Conservation (phyloP, 2,113 vertebrate species). For the Campylorhamphus procurvoides region DNA sequence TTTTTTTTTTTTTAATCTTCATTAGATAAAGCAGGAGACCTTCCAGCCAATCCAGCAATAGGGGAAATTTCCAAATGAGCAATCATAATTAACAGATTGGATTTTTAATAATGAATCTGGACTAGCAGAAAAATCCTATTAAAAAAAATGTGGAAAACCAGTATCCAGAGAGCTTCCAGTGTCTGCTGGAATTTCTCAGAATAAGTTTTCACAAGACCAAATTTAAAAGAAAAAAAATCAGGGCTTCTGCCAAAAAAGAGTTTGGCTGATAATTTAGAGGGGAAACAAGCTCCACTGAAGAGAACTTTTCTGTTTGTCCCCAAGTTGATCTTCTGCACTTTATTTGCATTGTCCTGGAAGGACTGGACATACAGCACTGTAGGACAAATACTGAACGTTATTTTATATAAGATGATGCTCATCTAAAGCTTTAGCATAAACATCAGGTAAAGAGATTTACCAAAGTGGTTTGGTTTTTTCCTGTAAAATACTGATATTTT, state of each 20-base stretch:
- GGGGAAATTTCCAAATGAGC: neutral
- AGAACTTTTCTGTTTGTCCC: neutral
- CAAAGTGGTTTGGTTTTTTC: neutral
- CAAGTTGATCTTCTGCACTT: neutral
- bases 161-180: neutral
- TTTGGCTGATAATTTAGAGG: neutral
- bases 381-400: constrained; percentile 30
- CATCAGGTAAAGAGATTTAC: neutral
- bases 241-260: neutral
- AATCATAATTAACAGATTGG: neutral
- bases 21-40: neutral
- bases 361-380: neutral
- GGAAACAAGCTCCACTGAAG: neutral
- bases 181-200: neutral
- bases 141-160: neutral
- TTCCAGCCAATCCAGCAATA: neutral
- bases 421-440: constrained; percentile 28
- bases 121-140: neutral
- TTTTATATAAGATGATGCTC: constrained; percentile 5
- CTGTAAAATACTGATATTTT: neutral
- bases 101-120: neutral
- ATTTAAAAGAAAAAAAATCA: neutral
- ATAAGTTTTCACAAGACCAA: neutral
- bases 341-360: neutral
- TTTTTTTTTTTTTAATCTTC: neutral